Evolutionary conservation across 2,113 vertebrate genomes (phyloP).

Genomic region (Toxotes jaculatrix): DNA sequence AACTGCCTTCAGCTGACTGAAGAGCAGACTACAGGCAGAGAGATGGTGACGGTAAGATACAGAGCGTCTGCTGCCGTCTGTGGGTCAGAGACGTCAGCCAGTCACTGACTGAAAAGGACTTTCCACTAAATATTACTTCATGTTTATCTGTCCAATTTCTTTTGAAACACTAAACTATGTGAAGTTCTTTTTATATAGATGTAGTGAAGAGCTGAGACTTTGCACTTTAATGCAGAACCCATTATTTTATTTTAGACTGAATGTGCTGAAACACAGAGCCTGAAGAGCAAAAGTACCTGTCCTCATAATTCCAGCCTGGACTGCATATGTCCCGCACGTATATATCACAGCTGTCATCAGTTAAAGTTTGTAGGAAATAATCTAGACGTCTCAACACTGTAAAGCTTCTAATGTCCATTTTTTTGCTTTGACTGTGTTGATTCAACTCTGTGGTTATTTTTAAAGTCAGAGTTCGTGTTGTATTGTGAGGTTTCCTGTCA

Average conservation of each 20-base stretch:
- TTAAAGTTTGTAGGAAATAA: neutral
- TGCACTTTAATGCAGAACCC: neutral
- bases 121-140: too few species aligned
- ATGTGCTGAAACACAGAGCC: too few species aligned
- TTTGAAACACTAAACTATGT: neutral
- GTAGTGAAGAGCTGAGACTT: neutral
- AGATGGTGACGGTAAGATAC: too few species aligned
- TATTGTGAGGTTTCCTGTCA: constrained; percentile 16
- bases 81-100: too few species aligned
- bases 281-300: too few species aligned
- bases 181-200: neutral
- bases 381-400: too few species aligned
- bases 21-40: too few species aligned
- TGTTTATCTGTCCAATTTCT: neutral
- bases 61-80: too few species aligned
- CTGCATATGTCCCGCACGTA: too few species aligned
- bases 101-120: too few species aligned
- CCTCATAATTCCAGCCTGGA: too few species aligned
- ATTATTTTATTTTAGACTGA: neutral
- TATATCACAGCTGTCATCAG: neutral
- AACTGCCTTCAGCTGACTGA: too few species aligned
- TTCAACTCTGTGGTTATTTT: neutral
- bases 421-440: neutral
- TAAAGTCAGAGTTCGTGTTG: neutral
- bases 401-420: neutral